These are phyloP conservation scores for Riparia riparia DNA, from an alignment of 2,113 vertebrate species.

Conservation along the genomic window DNA sequence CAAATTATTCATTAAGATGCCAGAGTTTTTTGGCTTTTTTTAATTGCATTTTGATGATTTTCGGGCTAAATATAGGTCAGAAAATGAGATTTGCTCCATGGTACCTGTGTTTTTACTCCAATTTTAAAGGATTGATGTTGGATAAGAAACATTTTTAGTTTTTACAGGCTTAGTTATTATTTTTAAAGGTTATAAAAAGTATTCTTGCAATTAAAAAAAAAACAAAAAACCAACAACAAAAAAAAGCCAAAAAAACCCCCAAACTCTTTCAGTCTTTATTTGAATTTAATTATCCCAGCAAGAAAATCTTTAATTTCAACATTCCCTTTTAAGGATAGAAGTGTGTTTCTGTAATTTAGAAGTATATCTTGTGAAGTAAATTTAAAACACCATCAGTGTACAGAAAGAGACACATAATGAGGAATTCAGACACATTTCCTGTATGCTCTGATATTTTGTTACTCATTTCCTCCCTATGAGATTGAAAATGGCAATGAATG, in stretches of 20 bases:
- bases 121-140: background rate
- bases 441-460: background rate
- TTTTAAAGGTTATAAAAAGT: background rate
- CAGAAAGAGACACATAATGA: background rate
- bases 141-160: background rate
- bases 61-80: background rate
- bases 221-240: background rate
- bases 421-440: background rate
- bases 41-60: background rate
- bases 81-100: background rate
- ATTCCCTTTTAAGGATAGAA: background rate
- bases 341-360: background rate
- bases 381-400: background rate
- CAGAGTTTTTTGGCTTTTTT: background rate
- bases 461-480: background rate
- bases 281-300: background rate
- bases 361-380: background rate
- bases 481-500: background rate
- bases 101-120: background rate
- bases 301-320: slow-evolving; percentile 32
- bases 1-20: background rate
- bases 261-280: background rate
- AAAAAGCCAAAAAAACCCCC: too few relatives aligned
- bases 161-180: background rate
- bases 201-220: background rate